Evolutionary conservation across 1,140 invertebrate genomes (phyloP).

Genomic region (Trissolcus basalis): DNA sequence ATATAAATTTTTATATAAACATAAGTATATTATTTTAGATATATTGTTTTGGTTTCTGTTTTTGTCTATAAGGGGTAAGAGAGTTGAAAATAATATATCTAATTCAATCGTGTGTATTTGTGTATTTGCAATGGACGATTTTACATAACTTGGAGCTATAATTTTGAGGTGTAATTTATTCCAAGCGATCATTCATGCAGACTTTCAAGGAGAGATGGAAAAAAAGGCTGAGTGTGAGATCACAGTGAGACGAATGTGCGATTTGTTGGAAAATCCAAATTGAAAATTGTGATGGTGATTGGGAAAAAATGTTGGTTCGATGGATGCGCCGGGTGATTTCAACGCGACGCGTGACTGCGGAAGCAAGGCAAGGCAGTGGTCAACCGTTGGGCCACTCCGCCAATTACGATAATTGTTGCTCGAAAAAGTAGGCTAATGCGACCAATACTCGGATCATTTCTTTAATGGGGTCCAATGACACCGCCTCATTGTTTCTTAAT

Average conservation of each 20-base stretch:
- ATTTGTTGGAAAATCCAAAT: too few species aligned
- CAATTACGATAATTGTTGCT: conserved; percentile 50
- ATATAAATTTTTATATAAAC: too few species aligned
- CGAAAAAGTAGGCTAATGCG: conserved; percentile 54
- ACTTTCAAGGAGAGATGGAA: neutral
- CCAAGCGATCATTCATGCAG: neutral
- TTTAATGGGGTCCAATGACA: conserved; percentile 50
- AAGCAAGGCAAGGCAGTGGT: conserved; percentile 51
- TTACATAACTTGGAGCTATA: neutral
- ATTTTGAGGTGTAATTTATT: conserved; percentile 3
- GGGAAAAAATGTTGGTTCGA: too few species aligned
- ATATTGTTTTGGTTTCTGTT: neutral
- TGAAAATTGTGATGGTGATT: too few species aligned
- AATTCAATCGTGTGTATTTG: neutral
- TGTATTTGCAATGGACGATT: neutral
- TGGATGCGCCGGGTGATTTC: conserved; percentile 31
- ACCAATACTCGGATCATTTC: conserved; percentile 52
- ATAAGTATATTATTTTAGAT: too few species aligned
- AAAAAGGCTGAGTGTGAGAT: neutral
- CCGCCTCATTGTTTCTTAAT: conserved; percentile 46
- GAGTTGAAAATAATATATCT: too few species aligned
- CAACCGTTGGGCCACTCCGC: conserved; percentile 45
- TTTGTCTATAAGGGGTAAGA: too few species aligned
- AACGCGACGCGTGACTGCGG: conserved; percentile 52
- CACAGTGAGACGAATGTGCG: neutral